Evolutionary conservation across 1,140 invertebrate species (phyloP).

Genomic region (Subanguina moxae): DNA sequence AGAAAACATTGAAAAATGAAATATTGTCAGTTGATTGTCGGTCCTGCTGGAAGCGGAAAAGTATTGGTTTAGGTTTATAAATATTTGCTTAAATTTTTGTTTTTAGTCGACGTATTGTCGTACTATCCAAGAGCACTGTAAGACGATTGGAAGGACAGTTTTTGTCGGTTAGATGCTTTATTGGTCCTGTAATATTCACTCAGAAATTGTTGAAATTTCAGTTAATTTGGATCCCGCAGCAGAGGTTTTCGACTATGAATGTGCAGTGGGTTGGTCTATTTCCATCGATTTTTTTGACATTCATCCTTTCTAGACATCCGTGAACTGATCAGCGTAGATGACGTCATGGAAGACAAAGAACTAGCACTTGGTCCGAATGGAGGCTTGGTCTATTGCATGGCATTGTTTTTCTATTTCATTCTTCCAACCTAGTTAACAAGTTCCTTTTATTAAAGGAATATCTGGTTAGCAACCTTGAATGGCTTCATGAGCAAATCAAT

Average conservation of each 20-base stretch:
- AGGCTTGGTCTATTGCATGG: slow-evolving; percentile 87
- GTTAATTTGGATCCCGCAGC: slow-evolving; percentile 96
- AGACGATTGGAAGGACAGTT: slow-evolving; percentile 70
- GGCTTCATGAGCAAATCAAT: slow-evolving; percentile 77
- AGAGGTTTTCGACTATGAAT: slow-evolving; percentile 86
- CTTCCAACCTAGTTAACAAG: no score
- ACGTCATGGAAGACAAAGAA: slow-evolving; percentile 92
- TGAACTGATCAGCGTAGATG: slow-evolving; percentile 87
- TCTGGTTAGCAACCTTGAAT: slow-evolving; percentile 81
- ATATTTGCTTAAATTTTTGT: slow-evolving; percentile 59
- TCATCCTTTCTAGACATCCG: slow-evolving; percentile 70
- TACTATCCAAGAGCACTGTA: slow-evolving; percentile 77
- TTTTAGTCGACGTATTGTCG: slow-evolving; percentile 86
- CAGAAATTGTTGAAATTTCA: no score
- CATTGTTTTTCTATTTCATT: no score
- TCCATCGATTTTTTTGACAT: not conserved
- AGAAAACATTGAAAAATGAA: slow-evolving; percentile 18
- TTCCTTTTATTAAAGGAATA: slow-evolving; percentile 68
- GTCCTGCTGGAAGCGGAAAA: slow-evolving; percentile 90
- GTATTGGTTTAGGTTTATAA: slow-evolving; percentile 53
- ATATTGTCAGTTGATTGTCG: slow-evolving; percentile 67
- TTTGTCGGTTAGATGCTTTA: slow-evolving; percentile 65
- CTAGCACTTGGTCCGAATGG: slow-evolving; percentile 95
- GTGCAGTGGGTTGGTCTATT: slow-evolving; percentile 65
- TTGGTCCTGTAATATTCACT: no score